A percentile compares a stretch with the other conserved stretches of the same genome.
These are phyloP conservation scores for Hyla sarda DNA, from an alignment of 2,113 vertebrate species.

Conservation along the genomic window DNA sequence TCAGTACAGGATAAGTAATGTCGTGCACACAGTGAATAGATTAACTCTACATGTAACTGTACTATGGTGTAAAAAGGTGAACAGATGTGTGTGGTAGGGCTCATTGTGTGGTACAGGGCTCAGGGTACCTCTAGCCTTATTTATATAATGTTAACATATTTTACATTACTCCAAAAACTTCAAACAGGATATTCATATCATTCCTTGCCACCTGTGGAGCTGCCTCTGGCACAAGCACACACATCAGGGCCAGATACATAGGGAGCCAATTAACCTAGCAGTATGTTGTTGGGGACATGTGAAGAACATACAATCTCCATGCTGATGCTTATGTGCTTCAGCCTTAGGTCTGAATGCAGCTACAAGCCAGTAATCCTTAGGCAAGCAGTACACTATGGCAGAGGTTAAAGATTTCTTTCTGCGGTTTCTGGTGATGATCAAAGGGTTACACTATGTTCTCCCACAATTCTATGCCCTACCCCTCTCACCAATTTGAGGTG, in stretches of 20 bases:
- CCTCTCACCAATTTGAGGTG: background rate
- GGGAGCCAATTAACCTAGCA: slow-evolving; percentile 9
- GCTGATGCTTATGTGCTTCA: background rate
- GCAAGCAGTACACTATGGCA: background rate
- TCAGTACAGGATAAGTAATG: background rate
- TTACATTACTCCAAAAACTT: background rate
- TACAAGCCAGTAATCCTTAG: background rate
- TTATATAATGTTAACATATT: background rate
- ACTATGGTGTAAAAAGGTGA: background rate
- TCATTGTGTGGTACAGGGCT: background rate
- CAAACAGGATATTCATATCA: background rate
- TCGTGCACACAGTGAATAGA: background rate
- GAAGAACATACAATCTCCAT: background rate
- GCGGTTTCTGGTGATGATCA: background rate
- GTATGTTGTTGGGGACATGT: background rate
- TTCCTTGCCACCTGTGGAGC: background rate
- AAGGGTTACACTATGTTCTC: background rate
- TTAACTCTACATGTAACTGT: background rate
- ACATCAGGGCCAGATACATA: background rate
- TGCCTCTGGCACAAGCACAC: background rate
- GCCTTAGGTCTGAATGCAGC: background rate
- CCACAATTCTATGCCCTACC: background rate
- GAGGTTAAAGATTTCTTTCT: background rate
- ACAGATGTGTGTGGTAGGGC: background rate
- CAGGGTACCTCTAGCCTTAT: background rate